Evolutionary conservation across 2,113 vertebrate species (phyloP), one percentile per base, ranked within the genome.

Genomic region (Trochalopteron elliotii): DNA sequence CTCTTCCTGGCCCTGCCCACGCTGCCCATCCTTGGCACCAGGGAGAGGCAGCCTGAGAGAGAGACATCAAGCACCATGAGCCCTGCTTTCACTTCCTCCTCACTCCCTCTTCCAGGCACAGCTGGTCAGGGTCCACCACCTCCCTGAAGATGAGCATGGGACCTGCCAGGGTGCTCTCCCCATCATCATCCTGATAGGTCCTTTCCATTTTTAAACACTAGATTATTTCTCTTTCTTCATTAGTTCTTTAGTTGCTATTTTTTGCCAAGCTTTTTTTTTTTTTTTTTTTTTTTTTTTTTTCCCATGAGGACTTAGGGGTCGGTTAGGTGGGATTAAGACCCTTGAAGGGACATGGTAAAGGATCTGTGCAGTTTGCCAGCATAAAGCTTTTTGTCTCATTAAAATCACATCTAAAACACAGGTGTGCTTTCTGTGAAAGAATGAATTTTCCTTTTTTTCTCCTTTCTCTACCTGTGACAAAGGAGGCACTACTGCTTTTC

Each of bases 11-110:
- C 13, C 28, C 28, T 89, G 56, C 6, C 13, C 3, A 4, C 6
- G 0, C 10, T 47, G 44, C 10, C 53, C 6, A 4, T 13, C 37
- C 35, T 24, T 0, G 0, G 35, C 57, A 60, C 10, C 16, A 42
- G 44, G 57, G 37, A 27, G 6, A 70, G 30, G 13, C 40, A 85
- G 30, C 27, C 45, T 30, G 18, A 35, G 21, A 65, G 9, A 14
- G 15, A 42, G 7, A 56, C 2, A 8, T 5, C 18, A 14, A 69
- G 40, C 17, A n/a, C 28, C 2, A 0, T 2, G 6, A 81, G 4
- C 7, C 9, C 22, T 44, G 31, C 19, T 77, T 68, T 87, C 2
- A 1, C 7, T 84, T 28, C 19, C 15, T 65, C 12, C 24, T 65
- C 2, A 1, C 12, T 9, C 33, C 19, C 1, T 49, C 22, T 17